These are phyloP conservation scores for Alexandromys fortis DNA, from an alignment of 2,113 vertebrate genomes.

Conservation along the genomic window DNA sequence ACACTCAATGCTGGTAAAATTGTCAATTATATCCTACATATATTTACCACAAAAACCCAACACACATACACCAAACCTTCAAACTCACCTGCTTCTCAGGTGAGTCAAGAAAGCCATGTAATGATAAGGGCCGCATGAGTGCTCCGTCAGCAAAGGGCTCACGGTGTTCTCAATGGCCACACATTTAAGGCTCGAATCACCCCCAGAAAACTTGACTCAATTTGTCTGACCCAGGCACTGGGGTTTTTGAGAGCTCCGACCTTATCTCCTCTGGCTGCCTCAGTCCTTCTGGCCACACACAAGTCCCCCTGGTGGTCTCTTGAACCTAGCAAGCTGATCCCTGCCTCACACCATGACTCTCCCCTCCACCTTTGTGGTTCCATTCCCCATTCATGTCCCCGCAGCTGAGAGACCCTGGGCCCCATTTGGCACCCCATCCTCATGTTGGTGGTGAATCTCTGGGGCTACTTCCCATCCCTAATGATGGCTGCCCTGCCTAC, in stretches of 20 bases:
- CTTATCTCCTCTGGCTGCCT: not conserved
- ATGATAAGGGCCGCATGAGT: not conserved
- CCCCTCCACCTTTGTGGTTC: not conserved
- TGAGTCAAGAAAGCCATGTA: not conserved
- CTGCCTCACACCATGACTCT: not conserved
- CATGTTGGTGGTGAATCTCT: not conserved
- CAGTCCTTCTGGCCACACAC: not conserved
- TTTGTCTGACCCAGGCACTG: not conserved
- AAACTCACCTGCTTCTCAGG: not conserved
- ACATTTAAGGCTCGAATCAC: not conserved
- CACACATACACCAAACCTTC: not conserved
- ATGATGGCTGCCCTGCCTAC: not conserved
- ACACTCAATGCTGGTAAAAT: constrained; percentile 10
- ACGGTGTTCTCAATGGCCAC: not conserved
- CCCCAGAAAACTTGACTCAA: not conserved
- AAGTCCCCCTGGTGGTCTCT: not conserved
- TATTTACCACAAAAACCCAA: not conserved
- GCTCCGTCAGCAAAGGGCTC: no score
- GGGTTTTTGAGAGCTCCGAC: not conserved
- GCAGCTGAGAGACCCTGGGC: not conserved
- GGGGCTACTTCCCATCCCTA: constrained; percentile 54
- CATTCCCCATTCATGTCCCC: not conserved
- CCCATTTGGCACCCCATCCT: not conserved
- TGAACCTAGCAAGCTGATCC: not conserved
- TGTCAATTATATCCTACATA: not conserved